phyloP scores from a whole-genome alignment of 2,888 invertebrate species.

The Xestia rhomboidea region DNA sequence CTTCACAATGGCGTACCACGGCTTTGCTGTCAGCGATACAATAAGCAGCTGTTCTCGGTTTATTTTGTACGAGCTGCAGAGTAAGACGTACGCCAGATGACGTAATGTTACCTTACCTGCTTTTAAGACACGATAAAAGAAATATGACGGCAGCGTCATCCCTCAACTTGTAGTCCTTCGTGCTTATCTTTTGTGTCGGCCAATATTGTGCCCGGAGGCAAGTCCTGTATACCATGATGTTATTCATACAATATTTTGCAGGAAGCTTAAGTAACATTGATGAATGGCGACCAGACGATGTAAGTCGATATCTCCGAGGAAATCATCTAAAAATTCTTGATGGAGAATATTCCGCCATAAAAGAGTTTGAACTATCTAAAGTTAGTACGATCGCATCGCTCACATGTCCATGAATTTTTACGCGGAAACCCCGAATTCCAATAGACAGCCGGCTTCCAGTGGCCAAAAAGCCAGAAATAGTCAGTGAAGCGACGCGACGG shows the following conservation, averaged over 20 bases:
- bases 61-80: constrained; percentile 80
- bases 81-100: constrained; percentile 82
- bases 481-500: constrained; percentile 70
- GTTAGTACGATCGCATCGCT: constrained; percentile 67
- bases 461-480: constrained; percentile 78
- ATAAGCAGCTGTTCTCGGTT: constrained; percentile 85
- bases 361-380: constrained; percentile 34
- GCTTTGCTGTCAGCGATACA: constrained; percentile 88
- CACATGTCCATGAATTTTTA: constrained; percentile 79
- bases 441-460: constrained; percentile 68
- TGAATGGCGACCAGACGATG: constrained; percentile 38
- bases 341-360: constrained; percentile 24
- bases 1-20: constrained; percentile 84
- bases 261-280: constrained; percentile 57
- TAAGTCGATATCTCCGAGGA: constrained; percentile 60
- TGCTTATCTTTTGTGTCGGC: constrained; percentile 75
- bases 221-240: constrained; percentile 38
- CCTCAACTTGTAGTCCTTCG: constrained; percentile 74
- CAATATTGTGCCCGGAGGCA: constrained; percentile 69
- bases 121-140: constrained; percentile 76
- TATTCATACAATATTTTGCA: constrained; percentile 47
- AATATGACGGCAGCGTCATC: constrained; percentile 73
- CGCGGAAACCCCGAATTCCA: constrained; percentile 73
- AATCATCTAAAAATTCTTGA: constrained; percentile 43
- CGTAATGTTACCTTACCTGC: constrained; percentile 84